Percentiles rank a stretch among this genome's conserved stretches.
Evolutionary conservation across 1,140 invertebrate genomes (phyloP).

Genomic region (Trichogramma pretiosum): DNA sequence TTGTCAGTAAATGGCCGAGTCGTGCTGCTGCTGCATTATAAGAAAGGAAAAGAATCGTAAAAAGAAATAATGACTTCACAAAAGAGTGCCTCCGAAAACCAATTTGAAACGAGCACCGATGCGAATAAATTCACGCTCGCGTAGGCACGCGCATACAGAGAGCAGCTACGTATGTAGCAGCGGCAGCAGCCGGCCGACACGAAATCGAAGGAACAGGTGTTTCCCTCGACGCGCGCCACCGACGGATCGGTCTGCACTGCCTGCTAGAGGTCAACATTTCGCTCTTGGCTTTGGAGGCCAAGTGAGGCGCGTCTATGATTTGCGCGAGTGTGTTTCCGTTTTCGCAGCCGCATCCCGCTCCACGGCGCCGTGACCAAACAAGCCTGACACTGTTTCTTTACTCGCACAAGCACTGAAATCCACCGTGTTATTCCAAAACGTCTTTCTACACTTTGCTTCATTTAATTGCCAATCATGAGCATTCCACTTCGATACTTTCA

Average conservation of each 20-base stretch:
- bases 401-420: too few relatives aligned
- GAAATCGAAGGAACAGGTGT: constrained; percentile 11
- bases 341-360: neutral
- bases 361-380: neutral
- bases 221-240: neutral
- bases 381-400: too few relatives aligned
- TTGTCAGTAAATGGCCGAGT: too few relatives aligned
- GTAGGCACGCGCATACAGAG: neutral
- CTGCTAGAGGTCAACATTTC: neutral
- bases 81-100: constrained; percentile 12
- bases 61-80: constrained; percentile 16
- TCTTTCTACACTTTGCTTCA: too few relatives aligned
- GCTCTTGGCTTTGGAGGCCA: too few relatives aligned
- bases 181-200: constrained; percentile 3
- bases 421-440: too few relatives aligned
- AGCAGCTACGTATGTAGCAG: neutral
- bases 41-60: too few relatives aligned
- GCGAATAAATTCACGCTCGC: constrained; percentile 18
- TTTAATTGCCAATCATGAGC: too few relatives aligned
- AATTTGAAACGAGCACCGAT: constrained; percentile 14
- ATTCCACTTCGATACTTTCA: too few relatives aligned
- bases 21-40: too few relatives aligned
- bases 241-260: neutral
- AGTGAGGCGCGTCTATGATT: neutral
- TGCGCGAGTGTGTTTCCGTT: neutral